Evolutionary conservation across 37 sponge, comb jelly and placozoan genomes (phyloP), one percentile per base, ranked within the genome.

Genomic region (Aplysina aerophoba): DNA sequence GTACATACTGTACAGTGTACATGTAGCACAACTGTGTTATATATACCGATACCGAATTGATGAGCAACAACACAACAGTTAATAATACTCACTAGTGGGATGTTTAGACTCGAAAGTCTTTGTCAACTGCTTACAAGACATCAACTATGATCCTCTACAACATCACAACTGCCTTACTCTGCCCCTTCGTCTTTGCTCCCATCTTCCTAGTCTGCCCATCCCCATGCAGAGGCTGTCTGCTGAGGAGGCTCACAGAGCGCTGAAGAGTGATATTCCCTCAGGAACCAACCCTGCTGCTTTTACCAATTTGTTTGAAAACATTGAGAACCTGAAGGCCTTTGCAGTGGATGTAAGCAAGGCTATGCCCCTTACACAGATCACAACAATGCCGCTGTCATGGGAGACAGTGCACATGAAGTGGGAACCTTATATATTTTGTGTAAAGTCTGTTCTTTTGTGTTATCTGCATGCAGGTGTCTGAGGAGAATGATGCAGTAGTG

Each of bases 151-250:
- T 4, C 27, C 59, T 21, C 25, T 22, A 77, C 2, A 33, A 65
- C 15, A 27, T 16, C 8, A 15, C 13, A 5, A 19, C 67, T 31
- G 4, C 66, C 20, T 68, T 31, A 11, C 25, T 27, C 19, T 6
- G 4, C n/a, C n/a, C n/a, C n/a, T n/a, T n/a, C n/a, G n/a, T 33
- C 84, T 41, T 53, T 33, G 22, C 60, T 31, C 60, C 6, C 6
- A 3, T 12, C 81, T 67, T 40, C 83, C 53, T 15, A 75, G 78
- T 75, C 78, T 41, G 92, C 98, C 40, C 98, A 97, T 81, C 95
- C 93, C 28, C 83, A n/a, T n/a, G n/a, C n/a, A 84, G 73, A 58
- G 94, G 57, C n/a, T 91, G 92, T 54, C 91, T 2, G 30, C 66
- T 13, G 89, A 89, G 36, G 90, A 91, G 63, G 93, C 92, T 6